These are phyloP conservation scores for Drosophila neonasuta DNA, from an alignment of 2,888 invertebrate species.

Conservation along the genomic window DNA sequence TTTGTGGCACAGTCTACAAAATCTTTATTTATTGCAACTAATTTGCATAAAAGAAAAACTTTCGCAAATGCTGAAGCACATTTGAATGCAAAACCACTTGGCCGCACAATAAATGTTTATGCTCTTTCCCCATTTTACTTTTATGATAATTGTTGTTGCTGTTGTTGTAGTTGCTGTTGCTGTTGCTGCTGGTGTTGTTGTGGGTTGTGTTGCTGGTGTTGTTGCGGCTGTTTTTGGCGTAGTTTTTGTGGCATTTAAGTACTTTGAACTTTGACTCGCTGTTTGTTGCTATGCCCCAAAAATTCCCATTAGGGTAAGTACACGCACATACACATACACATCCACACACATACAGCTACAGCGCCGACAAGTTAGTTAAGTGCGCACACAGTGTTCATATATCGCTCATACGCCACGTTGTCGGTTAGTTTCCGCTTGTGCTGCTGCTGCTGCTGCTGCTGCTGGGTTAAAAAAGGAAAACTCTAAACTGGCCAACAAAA, in stretches of 20 bases:
- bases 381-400: slow-evolving; percentile 6
- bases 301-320: slow-evolving; percentile 36
- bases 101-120: slow-evolving; percentile 33
- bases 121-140: slow-evolving; percentile 16
- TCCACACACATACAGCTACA: not conserved
- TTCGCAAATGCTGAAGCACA: slow-evolving; percentile 25
- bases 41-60: slow-evolving; percentile 41
- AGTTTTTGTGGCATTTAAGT: slow-evolving; percentile 32
- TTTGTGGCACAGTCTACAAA: slow-evolving; percentile 31
- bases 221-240: slow-evolving; percentile 8
- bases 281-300: slow-evolving; percentile 6
- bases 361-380: slow-evolving; percentile 20
- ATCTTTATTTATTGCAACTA: slow-evolving; percentile 47
- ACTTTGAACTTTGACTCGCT: slow-evolving; percentile 30
- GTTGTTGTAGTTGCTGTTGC: slow-evolving; percentile 8
- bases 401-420: slow-evolving; percentile 41
- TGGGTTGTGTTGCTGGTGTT: slow-evolving; percentile 13
- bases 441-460: not conserved
- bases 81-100: slow-evolving; percentile 24
- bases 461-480: slow-evolving; percentile 9
- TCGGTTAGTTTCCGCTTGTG: slow-evolving; percentile 9
- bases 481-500: slow-evolving; percentile 13
- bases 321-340: slow-evolving; percentile 1
- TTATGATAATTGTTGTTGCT: slow-evolving; percentile 27
- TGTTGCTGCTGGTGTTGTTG: not conserved